Percentiles rank a stretch among this genome's conserved stretches.
These are phyloP conservation scores for Silurus aristotelis DNA, from an alignment of 2,797 vertebrate genomes.

Conservation along the genomic window DNA sequence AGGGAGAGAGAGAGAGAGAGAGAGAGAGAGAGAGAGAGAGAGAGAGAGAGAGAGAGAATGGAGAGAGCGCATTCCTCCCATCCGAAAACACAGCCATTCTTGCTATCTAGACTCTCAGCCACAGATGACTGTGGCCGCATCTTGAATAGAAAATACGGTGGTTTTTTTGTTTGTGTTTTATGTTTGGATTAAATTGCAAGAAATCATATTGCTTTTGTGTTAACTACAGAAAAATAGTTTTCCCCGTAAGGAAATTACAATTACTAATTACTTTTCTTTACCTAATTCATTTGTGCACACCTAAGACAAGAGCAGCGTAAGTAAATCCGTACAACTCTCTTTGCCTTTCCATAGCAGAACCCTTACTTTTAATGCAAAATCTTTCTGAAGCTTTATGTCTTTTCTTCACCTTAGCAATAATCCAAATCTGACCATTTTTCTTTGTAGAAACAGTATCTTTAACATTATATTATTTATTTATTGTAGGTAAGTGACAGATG, in stretches of 20 bases:
- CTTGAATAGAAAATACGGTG: neutral
- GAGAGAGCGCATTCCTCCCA: too few relatives aligned
- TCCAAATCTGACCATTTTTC: neutral
- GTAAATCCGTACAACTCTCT: neutral
- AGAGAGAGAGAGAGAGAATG: too few relatives aligned
- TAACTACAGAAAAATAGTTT: neutral
- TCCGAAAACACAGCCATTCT: too few relatives aligned
- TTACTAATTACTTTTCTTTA: neutral
- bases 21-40: too few relatives aligned
- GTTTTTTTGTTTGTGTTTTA: neutral
- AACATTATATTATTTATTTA: neutral
- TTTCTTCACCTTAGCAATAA: neutral
- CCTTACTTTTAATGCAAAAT: neutral
- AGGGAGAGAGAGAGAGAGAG: too few relatives aligned
- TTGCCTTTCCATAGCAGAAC: conserved; percentile 3
- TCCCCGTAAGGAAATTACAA: neutral
- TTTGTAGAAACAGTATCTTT: neutral
- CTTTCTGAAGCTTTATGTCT: too few relatives aligned
- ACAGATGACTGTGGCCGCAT: neutral
- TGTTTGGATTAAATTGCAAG: neutral
- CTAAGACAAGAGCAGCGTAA: neutral
- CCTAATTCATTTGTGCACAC: neutral
- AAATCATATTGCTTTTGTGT: neutral
- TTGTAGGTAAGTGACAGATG: neutral
- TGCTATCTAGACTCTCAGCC: too few relatives aligned